phyloP scores from a whole-genome alignment of 2,113 vertebrate species.

The Montifringilla adamsi region DNA sequence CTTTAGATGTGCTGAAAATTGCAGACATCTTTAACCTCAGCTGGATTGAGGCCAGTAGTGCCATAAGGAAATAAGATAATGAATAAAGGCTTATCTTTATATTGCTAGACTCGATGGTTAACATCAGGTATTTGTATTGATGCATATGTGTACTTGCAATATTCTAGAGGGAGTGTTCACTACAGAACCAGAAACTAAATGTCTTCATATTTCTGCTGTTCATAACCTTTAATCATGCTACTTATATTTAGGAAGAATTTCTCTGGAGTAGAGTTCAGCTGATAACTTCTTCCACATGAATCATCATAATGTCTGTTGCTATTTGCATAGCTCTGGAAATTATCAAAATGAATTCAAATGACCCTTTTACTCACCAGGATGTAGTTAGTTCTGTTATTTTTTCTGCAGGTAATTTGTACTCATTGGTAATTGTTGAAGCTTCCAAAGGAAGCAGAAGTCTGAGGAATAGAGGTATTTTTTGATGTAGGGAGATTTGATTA shows the following conservation, averaged over 20 bases:
- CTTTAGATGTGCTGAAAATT: background rate
- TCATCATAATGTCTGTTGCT: slow-evolving; percentile 24
- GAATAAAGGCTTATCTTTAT: background rate
- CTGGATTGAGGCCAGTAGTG: background rate
- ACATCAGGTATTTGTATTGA: background rate
- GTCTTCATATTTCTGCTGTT: background rate
- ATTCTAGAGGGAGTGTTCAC: background rate
- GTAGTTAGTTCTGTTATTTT: background rate
- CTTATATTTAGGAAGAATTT: slow-evolving; percentile 20
- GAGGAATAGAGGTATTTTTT: background rate
- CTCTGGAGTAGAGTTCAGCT: slow-evolving; percentile 38
- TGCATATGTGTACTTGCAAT: background rate
- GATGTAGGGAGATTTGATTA: background rate
- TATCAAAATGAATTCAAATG: slow-evolving; percentile 30
- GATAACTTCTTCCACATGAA: slow-evolving; percentile 8
- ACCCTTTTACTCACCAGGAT: slow-evolving; percentile 9
- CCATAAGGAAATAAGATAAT: background rate
- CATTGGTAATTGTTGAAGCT: slow-evolving; percentile 10
- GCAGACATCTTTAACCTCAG: background rate
- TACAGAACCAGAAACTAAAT: background rate
- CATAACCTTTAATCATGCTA: background rate
- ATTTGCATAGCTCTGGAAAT: slow-evolving; percentile 41
- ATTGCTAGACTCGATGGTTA: background rate
- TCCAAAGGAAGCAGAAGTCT: slow-evolving; percentile 9
- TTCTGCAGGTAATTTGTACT: slow-evolving; percentile 2